These are phyloP conservation scores for Zaprionus ornatus DNA, from an alignment of 1,140 invertebrate species.

Conservation along the genomic window DNA sequence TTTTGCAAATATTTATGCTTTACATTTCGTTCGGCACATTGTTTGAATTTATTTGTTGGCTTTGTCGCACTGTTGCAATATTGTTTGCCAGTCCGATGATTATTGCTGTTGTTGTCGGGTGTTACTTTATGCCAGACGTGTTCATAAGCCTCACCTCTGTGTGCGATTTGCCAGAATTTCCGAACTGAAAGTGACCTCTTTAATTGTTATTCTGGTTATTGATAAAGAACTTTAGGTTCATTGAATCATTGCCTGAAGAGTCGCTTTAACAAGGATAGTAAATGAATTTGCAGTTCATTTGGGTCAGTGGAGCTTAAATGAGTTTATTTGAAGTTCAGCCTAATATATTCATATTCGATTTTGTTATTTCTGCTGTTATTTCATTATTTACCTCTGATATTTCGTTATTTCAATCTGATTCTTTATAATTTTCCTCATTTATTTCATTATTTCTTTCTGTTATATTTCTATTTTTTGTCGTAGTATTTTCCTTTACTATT, in stretches of 20 bases:
- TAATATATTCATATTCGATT: no score
- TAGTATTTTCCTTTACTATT: no score
- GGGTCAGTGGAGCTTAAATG: slow-evolving; percentile 12
- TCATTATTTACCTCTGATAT: no score
- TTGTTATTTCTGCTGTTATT: no score
- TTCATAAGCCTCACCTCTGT: slow-evolving; percentile 7
- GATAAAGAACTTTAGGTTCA: slow-evolving; percentile 13
- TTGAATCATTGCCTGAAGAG: no score
- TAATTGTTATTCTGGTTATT: slow-evolving; percentile 61
- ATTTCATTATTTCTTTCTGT: no score
- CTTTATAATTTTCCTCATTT: no score
- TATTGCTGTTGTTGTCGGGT: slow-evolving; percentile 56
- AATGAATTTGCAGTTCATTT: no score
- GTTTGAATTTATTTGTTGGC: slow-evolving; percentile 80
- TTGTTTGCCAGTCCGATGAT: slow-evolving; percentile 70
- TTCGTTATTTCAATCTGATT: no score
- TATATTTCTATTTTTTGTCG: no score
- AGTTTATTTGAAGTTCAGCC: not conserved
- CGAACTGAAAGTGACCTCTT: slow-evolving; percentile 61
- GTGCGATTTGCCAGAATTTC: slow-evolving; percentile 59
- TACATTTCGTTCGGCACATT: slow-evolving; percentile 80
- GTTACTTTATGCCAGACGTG: slow-evolving; percentile 1
- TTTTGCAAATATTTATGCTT: slow-evolving; percentile 81
- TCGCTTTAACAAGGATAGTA: not conserved
- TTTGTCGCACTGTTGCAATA: slow-evolving; percentile 73